Evolutionary conservation across 1,140 invertebrate species (phyloP), one percentile per base, ranked within the genome.

Genomic region (Drosophila sturtevanti): DNA sequence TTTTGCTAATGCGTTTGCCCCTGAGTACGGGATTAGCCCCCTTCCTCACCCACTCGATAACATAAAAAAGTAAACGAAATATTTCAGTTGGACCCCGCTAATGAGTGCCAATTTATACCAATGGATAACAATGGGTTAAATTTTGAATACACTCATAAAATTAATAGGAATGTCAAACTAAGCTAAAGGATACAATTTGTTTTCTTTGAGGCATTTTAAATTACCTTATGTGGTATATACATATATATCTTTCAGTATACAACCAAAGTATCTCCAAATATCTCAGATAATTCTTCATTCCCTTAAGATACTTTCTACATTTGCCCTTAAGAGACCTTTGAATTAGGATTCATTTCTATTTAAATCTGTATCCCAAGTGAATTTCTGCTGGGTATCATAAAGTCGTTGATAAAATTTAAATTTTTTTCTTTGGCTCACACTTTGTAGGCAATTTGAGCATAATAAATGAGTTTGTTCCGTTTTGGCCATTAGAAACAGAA

Each of bases 1-100:
- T 89, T 87, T 76, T 56, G 68, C 82, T 86, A 87, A 86, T 86
- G 82, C 55, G 66, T 77, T 80, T 51, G 51, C 60, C 60, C 22
- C 1, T 6, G 6, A 6, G 27, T 4, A 6, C 27, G 27, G 27
- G 27, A 6, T 4, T 37, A 24, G 35, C 44, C 16, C 1, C 41
- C 41, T 9, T 11, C 9, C 2, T 14, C 38, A 1, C n/a, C 4
- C 14, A 41, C n/a, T 48, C 10, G 18, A 21, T 44, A 18, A 16
- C 16, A 18, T 18, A 21, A 48, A 52, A 56, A 72, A 70, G 34
- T 44, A 37, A 52, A 22, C 16, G 35, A 44, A 76, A 38, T 66
- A 65, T 76, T 82, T 67, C 34, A 58, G 7, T 35, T 18, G 66
- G 65, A 21, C 16, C 16, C 56, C 68, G 70, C 74, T 85, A 85